Evolutionary conservation across 2,888 invertebrate genomes (phyloP).

Genomic region (Synergus japonicus): DNA sequence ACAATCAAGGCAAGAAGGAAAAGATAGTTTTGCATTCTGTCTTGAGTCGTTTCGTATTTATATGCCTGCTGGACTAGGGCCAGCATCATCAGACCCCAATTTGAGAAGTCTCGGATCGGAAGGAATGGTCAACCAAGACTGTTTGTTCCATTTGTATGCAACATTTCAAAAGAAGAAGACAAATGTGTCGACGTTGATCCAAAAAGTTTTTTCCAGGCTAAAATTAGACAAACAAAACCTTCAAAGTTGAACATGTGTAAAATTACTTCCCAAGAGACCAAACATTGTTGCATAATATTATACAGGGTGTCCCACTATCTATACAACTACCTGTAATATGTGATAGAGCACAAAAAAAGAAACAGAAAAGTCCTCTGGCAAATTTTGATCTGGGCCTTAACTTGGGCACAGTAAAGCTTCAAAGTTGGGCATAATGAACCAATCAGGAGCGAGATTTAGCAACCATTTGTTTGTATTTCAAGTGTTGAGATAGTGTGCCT

Average conservation of each 20-base stretch:
- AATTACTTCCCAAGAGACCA: background rate
- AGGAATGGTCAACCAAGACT: constrained; percentile 12
- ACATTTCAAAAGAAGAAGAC: background rate
- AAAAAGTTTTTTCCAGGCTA: background rate
- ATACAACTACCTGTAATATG: no score
- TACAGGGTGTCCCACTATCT: no score
- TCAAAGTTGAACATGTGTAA: background rate
- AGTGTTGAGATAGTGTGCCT: no score
- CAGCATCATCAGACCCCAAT: constrained; percentile 25
- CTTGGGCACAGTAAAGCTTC: no score
- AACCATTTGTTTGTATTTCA: no score
- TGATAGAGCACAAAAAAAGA: no score
- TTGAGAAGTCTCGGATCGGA: constrained; percentile 31
- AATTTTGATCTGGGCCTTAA: no score
- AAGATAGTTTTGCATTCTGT: constrained; percentile 39
- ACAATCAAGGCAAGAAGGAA: constrained; percentile 26
- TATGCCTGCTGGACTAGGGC: constrained; percentile 33
- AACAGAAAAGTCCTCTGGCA: no score
- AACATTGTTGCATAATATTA: background rate
- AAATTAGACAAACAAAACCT: background rate
- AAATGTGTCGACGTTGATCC: background rate
- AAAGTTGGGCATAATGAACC: no score
- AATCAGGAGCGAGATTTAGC: no score
- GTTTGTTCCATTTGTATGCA: constrained; percentile 28
- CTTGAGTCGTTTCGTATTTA: constrained; percentile 39